Evolutionary conservation across 2,888 invertebrate species (phyloP), one percentile per base, ranked within the genome.

Genomic region (Escarpia spicata): DNA sequence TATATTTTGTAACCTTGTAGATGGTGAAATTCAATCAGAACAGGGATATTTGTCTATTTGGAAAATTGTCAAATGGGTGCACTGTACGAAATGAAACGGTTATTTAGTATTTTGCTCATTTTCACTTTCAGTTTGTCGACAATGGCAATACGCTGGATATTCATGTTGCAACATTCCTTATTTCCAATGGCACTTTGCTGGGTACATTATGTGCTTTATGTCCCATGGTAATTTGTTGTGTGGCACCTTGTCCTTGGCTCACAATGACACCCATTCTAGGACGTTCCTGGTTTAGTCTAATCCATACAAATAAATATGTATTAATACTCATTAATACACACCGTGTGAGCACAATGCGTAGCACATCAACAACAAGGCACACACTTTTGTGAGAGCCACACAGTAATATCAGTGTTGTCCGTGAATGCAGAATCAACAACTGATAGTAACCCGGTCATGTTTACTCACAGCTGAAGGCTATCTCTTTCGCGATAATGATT

Each of bases 401-500:
- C 26, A 26, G n/a, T 75, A n/a, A 75, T 26, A 75, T 75, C 75
- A 75, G 19, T n/a, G 26, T 75, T 75, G 75, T 52, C 4, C 3
- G 26, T n/a, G 75, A 26, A 6, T 26, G 26, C 6, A 19, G 75
- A 15, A 6, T 75, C 75, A 75, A 75, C 75, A 75, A n/a, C 52
- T 12, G 52, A 52, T 52, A 12, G 52, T 52, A 52, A 52, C 52
- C 52, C 15, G 8, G 15, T 52, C 52, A 52, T 52, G 75, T 75
- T 75, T 75, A 75, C 26, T 75, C n/a, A n/a, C 26, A 75, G 75
- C 75, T 75, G 75, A 75, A 75, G 75, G 75, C 75, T 75, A 75
- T 75, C 75, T 75, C 6, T 75, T n/a, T 19, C 75, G 2, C 75
- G 75, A 15, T 26, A 75, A 75, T 75, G 75, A 75, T 75, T 75